A percentile compares a stretch with the other conserved stretches of the same genome.
Evolutionary conservation across 2,113 vertebrate species (phyloP).

Genomic region (Thamnophis sirtalis): DNA sequence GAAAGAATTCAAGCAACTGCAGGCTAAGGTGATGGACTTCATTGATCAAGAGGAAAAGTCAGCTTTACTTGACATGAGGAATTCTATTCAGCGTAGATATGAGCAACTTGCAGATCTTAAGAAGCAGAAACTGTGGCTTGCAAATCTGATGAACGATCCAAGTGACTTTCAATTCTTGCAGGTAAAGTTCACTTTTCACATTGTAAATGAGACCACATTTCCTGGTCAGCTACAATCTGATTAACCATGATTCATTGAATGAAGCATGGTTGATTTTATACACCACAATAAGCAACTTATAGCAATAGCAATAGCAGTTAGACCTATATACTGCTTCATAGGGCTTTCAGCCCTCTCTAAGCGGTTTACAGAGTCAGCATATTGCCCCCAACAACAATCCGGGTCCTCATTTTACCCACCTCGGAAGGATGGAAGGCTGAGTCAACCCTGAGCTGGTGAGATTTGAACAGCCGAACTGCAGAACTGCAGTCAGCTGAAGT

Average conservation of each 20-base stretch:
- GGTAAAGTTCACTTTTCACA: background rate
- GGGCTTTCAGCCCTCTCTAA: too few relatives aligned
- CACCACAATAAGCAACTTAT: background rate
- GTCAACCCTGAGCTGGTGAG: too few relatives aligned
- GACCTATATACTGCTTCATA: too few relatives aligned
- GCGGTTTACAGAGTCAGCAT: too few relatives aligned
- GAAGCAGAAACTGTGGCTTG: conserved; percentile 25
- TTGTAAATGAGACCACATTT: background rate
- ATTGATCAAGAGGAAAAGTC: conserved; percentile 50
- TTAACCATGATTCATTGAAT: background rate
- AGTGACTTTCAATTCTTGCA: conserved; percentile 40
- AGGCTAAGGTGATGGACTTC: conserved; percentile 51
- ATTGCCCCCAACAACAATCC: too few relatives aligned
- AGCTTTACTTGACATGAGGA: conserved; percentile 35
- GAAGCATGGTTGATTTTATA: background rate
- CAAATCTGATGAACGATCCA: conserved; percentile 16
- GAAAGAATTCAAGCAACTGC: conserved; percentile 49
- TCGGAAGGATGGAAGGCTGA: too few relatives aligned
- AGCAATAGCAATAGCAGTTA: too few relatives aligned
- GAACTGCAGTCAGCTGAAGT: too few relatives aligned
- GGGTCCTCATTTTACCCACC: too few relatives aligned
- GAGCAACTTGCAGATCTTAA: conserved; percentile 38
- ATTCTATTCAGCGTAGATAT: conserved; percentile 51
- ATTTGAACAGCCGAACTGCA: too few relatives aligned
- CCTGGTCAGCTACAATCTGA: background rate